Conservation (phyloP, 2,113 vertebrate species). For the Strix aluco region DNA sequence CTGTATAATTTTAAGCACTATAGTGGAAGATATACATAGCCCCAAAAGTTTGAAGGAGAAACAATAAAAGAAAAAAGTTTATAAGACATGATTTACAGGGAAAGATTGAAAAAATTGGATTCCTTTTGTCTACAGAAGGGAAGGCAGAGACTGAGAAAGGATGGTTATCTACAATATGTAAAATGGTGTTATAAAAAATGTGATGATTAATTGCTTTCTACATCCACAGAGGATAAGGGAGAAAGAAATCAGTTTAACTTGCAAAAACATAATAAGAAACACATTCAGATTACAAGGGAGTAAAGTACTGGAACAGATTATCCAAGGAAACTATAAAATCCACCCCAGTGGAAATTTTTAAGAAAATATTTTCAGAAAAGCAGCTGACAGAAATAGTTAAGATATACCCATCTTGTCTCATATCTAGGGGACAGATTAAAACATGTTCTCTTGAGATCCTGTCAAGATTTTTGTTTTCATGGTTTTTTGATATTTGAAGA, state of each 20-base stretch:
- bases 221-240: neutral
- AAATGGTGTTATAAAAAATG: neutral
- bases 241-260: neutral
- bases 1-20: neutral
- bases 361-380: neutral
- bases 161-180: neutral
- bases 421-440: neutral
- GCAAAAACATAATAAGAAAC: neutral
- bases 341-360: neutral
- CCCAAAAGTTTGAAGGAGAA: neutral
- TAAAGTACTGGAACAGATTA: neutral
- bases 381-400: neutral
- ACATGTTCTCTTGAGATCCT: neutral
- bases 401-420: neutral
- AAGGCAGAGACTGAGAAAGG: neutral
- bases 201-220: conserved; percentile 36
- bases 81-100: neutral
- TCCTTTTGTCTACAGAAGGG: neutral
- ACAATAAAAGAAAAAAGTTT: neutral
- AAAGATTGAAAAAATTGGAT: neutral
- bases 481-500: neutral
- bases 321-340: neutral
- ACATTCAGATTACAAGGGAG: neutral
- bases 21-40: neutral
- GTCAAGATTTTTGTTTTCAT: neutral